Evolutionary conservation across 1,140 invertebrate genomes (phyloP), one percentile per base, ranked within the genome.

Genomic region (Formica selysi): DNA sequence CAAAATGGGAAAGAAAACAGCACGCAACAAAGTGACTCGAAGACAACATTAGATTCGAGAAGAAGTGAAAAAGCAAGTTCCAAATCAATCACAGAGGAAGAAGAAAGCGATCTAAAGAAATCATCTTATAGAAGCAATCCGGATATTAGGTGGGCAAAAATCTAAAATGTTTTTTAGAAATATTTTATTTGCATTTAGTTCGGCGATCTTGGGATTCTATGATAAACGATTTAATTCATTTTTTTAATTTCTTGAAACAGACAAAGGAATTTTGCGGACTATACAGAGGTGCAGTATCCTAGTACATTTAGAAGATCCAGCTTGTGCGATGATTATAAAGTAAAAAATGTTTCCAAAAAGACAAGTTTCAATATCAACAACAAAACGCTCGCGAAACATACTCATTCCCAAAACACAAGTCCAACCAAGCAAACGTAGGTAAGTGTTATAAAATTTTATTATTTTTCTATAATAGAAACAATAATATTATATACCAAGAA

Each of bases 341-440:
- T 79, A 38, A 81, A 70, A 5, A 87, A 92, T 0, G 8, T 67
- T 6, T 59, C 41, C 5, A 91, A 91, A 38, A 92, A 91, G 44
- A 92, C 90, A 19, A 92, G 87, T 59, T 93, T 93, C 67, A 68
- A 86, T 5, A 22, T 93, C 1, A 79, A 87, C 19, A 89, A 91
- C 4, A 87, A 86, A 22, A 70, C 41, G 3, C 22, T 70, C 13
- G 16, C 44, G 26, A 71, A 71, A 54, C 36, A n/a, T 41, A 19
- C 41, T 13, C 44, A 71, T 54, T 71, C 44, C 29, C 26, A 71
- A n/a, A 71, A 71, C 16, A 54, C 70, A 54, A 54, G 7, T 73
- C 6, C 32, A 32, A 54, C 70, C 4, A 19, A 73, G 0, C 41
- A 54, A 38, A 11, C 29, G n/a, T 54, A 73, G 48, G 70, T 54